Evolutionary conservation across 2,888 invertebrate genomes (phyloP), one percentile per base, ranked within the genome.

Genomic region (Cantharis nigra): DNA sequence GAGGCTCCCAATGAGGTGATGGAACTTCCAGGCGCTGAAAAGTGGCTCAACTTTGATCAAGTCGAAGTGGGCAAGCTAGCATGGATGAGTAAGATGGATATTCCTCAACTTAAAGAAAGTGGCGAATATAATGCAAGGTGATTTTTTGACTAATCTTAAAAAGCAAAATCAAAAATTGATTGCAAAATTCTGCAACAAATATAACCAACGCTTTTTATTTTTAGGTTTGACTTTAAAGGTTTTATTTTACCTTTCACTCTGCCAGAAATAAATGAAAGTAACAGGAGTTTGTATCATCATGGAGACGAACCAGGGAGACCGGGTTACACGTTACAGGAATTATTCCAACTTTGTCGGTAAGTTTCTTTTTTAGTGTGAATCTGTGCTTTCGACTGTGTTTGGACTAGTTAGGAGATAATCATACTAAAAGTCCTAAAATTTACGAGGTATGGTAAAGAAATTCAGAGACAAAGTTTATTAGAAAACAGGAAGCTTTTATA

Each of bases 241-340:
- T 91, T 94, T 82, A 88, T 97, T 0, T 86, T 96, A 72, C 95
- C 96, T 0, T 96, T 93, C 82, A 90, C 92, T 67, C 92, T 93
- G 88, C 79, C 89, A 89, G 80, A 91, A 90, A 91, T 93, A 83
- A 89, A 91, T 23, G 90, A 91, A 76, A 90, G 90, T 70, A 91
- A 91, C 79, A 87, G 92, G 26, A 94, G 93, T 63, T 90, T 98
- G 14, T 97, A 97, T 88, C 96, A 98, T 87, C 98, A 98, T 88
- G 98, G 98, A 0, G 95, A 96, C 81, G 98, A 98, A 87, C 95
- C 97, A 9, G 94, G 94, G 79, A 91, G 97, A 78, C 96, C 98
- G 2, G 98, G 98, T 0, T 98, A 98, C 87, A 94, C 97, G 0
- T 87, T 98, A 11, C 95, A 95, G 81, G 98, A 98, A 89, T 87